Conservation (phyloP, 2,113 vertebrate species). For the Phoenicopterus ruber region DNA sequence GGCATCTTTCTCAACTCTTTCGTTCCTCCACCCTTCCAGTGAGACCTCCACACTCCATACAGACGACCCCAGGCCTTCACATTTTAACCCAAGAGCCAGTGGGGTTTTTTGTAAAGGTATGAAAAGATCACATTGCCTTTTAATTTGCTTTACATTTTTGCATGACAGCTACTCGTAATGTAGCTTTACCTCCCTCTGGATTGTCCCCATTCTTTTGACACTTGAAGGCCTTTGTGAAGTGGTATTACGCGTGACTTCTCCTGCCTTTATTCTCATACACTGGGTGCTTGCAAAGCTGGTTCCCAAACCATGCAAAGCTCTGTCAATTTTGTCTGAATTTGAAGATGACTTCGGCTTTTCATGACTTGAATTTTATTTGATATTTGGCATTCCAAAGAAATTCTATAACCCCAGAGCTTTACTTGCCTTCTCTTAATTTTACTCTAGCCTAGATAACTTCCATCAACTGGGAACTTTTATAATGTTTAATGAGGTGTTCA, state of each 20-base stretch:
- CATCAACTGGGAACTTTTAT: neutral
- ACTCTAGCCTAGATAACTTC: neutral
- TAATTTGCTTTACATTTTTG: neutral
- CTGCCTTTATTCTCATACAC: neutral
- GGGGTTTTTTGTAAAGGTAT: neutral
- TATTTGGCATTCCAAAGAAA: neutral
- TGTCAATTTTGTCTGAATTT: neutral
- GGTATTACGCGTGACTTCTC: neutral
- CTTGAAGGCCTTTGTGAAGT: neutral
- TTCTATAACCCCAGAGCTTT: neutral
- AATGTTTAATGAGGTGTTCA: neutral
- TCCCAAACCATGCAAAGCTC: neutral
- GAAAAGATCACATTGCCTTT: neutral
- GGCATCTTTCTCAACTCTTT: neutral
- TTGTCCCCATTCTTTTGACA: neutral
- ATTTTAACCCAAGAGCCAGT: neutral
- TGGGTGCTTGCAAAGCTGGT: neutral
- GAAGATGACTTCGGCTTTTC: neutral
- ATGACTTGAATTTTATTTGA: neutral
- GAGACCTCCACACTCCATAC: neutral
- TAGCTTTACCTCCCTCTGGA: neutral
- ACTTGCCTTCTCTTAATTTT: neutral
- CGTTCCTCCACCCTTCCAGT: neutral
- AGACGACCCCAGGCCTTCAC: neutral
- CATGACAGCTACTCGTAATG: neutral